Base-by-base conservation (phyloP, 2,888 invertebrate species). In the Eilema sororculum region DNA sequence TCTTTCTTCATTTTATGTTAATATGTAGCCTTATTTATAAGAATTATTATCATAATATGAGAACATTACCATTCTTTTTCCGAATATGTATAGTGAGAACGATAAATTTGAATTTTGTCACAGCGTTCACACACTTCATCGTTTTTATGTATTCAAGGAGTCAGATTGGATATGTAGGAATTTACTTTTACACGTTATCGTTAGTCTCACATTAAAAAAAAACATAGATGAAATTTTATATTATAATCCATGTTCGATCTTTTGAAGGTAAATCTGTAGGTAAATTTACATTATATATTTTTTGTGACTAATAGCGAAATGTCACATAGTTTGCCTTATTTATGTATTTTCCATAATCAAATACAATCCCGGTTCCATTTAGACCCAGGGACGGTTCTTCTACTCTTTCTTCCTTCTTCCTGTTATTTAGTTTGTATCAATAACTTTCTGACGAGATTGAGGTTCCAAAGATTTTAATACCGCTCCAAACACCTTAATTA, bases 21-120 rank as follows among this genome's bases (percentile, higher is more conserved):
- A 76, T 74, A 77, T 65, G 77, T 73, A 75, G 67, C 72, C 77
- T 80, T 81, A 81, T 80, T 80, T 80, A 82, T 81, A 80, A 82
- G 79, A 78, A 76, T 77, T 82, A 81, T 81, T 82, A 82, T 72
- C 82, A 81, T 81, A 81, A 82, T 82, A 81, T 76, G 69, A 77
- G 75, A 73, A 73, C 75, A 78, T 81, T 78, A 81, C 79, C 82
- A 82, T 81, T 80, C 70, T 82, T 80, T 80, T 76, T 68, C 76
- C 69, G 77, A 80, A 80, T 80, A 79, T 81, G 79, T 82, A 76
- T 82, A 76, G 77, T 63, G 74, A 76, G 75, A 65, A 65, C 77
- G 73, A 81, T 81, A 80, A 82, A 81, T 81, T 81, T 82, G 81
- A 82, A 82, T 81, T 81, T 82, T 80, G 79, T 77, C 77, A 71